Evolutionary conservation across 2,888 invertebrate genomes (phyloP), one percentile per base, ranked within the genome.

Genomic region (Calliphora vomitoria): DNA sequence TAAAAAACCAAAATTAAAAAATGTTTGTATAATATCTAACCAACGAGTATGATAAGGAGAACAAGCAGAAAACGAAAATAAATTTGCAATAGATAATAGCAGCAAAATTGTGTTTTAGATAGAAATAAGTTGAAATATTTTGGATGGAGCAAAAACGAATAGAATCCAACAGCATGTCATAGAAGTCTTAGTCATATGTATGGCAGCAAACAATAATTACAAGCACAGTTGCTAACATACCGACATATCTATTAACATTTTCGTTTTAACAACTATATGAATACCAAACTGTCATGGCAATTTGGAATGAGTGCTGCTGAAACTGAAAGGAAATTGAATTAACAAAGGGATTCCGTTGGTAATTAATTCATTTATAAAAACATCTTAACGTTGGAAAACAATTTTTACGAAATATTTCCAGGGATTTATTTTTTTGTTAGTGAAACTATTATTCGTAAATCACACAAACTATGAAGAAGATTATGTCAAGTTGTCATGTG

Each of bases 271-370:
- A 53, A 20, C 20, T 20, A 44, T 44, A 44, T 44, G 8, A 44
- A 4, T 0, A 4, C 8, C 6, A 41, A 41, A 78, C 55, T 78
- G 41, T 68, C 64, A 78, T 41, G 68, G 18, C 20, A 78, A 68
- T 31, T 31, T 13, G 31, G 0, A n/a, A 55, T 10, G 47, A 18
- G 11, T n/a, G 47, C 13, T 68, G 25, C 11, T 55, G n/a, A 64
- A 50, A n/a, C 18, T 13, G 6, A 13, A 0, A 41, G 11, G 18
- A 41, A 62, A 76, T 55, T 76, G 53, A 5, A 58, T 71, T 81
- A 76, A 66, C 64, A 82, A 82, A 82, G 50, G 31, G 15, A 82
- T 78, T 82, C 18, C 76, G 10, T 72, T 66, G 66, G 31, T 76
- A 85, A 76, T 81, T 85, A 71, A 18, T 62, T 69, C 53, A 71